These are phyloP conservation scores for Coregonus sp. DNA, from an alignment of 2,797 vertebrate species.

Conservation along the genomic window DNA sequence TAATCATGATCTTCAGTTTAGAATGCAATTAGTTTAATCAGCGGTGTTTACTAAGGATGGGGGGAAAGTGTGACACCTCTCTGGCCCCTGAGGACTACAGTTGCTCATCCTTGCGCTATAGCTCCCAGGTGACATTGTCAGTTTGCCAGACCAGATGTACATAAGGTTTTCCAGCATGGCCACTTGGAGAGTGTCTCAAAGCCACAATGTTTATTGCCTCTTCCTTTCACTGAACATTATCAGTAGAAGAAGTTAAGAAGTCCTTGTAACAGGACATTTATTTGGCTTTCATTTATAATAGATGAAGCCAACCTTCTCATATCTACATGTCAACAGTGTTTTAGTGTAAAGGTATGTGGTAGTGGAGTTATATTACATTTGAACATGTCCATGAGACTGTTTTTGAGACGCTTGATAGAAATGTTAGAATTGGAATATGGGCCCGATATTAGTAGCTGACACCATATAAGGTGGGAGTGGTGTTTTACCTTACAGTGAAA, in stretches of 20 bases:
- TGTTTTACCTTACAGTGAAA: background rate
- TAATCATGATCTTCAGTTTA: too few relatives aligned
- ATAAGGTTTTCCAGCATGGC: background rate
- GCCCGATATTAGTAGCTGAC: background rate
- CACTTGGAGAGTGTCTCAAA: background rate
- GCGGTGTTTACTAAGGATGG: too few relatives aligned
- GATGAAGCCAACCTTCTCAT: background rate
- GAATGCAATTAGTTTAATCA: too few relatives aligned
- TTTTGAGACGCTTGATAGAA: background rate
- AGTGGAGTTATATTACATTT: background rate
- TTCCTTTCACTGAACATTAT: background rate
- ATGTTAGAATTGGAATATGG: background rate
- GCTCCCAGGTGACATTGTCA: conserved; percentile 3
- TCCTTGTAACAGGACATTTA: background rate
- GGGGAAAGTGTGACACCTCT: too few relatives aligned
- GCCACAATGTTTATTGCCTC: background rate
- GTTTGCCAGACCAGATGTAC: background rate
- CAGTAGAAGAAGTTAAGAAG: background rate
- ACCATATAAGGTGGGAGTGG: background rate
- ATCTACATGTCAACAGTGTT: background rate
- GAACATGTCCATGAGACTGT: background rate
- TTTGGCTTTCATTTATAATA: background rate
- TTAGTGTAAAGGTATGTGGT: background rate
- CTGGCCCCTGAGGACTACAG: too few relatives aligned
- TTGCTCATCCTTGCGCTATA: too few relatives aligned